These are phyloP conservation scores for Scomberomorus guttatus DNA, from an alignment of 2,797 vertebrate species.

Conservation along the genomic window DNA sequence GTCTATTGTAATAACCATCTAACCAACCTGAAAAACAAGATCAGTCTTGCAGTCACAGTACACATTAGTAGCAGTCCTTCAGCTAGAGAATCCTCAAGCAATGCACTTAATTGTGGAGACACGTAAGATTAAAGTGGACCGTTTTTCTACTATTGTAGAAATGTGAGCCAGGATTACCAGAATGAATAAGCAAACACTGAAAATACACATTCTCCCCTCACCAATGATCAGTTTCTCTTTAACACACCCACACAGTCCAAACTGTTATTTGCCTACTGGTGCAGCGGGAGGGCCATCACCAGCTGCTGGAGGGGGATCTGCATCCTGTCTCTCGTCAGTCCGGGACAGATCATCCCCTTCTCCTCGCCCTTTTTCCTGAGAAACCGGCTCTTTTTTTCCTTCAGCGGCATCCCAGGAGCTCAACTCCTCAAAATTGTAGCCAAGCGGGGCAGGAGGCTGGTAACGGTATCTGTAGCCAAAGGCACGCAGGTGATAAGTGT, in stretches of 20 bases:
- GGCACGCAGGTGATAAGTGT: slow-evolving; percentile 86
- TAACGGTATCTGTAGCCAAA: slow-evolving; percentile 86
- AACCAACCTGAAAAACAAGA: slow-evolving; percentile 18
- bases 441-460: slow-evolving; percentile 67
- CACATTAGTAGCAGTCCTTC: slow-evolving; percentile 19
- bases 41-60: slow-evolving; percentile 26
- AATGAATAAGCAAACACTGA: slow-evolving; percentile 22
- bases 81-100: slow-evolving; percentile 7
- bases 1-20: background rate
- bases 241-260: slow-evolving; percentile 4
- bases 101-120: background rate
- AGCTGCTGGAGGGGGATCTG: slow-evolving; percentile 38
- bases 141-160: slow-evolving; percentile 23
- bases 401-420: slow-evolving; percentile 1
- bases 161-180: slow-evolving; percentile 28
- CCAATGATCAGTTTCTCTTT: slow-evolving; percentile 8
- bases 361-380: slow-evolving; percentile 34
- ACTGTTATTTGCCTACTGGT: slow-evolving; percentile 36
- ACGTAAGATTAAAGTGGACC: slow-evolving; percentile 18
- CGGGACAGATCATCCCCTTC: slow-evolving; percentile 20
- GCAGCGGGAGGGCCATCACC: slow-evolving; percentile 45
- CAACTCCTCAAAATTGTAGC: slow-evolving; percentile 20
- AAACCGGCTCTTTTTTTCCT: slow-evolving; percentile 9
- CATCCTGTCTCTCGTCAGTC: slow-evolving; percentile 39
- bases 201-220: background rate